phyloP scores from a whole-genome alignment of 2,113 vertebrate genomes.

The Ascaphus truei region DNA sequence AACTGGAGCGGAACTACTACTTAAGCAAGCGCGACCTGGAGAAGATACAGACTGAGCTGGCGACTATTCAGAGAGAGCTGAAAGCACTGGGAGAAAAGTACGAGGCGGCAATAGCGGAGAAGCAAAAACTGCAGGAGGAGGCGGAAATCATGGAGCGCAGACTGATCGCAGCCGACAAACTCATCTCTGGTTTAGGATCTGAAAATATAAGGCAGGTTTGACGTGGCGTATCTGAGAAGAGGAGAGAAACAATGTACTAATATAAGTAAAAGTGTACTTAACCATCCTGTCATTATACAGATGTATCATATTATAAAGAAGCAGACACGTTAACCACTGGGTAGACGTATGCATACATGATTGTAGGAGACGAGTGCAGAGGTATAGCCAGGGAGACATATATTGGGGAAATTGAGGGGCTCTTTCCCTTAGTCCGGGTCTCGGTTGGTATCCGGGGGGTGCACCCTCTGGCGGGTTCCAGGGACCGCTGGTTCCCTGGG shows the following conservation, averaged over 20 bases:
- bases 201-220: slow-evolving; percentile 81
- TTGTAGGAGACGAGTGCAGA: no score
- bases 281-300: no score
- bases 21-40: slow-evolving; percentile 80
- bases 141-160: slow-evolving; percentile 90
- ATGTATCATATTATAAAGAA: no score
- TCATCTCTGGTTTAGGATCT: slow-evolving; percentile 86
- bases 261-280: neutral
- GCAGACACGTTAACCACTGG: no score
- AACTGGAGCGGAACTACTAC: slow-evolving; percentile 81
- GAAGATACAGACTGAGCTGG: slow-evolving; percentile 78
- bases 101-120: slow-evolving; percentile 74
- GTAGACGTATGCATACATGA: no score
- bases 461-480: no score
- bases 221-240: neutral
- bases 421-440: no score
- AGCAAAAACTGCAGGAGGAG: slow-evolving; percentile 82
- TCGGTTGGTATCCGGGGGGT: no score
- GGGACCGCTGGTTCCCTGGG: no score
- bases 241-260: no score
- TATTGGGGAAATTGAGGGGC: no score
- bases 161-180: slow-evolving; percentile 86
- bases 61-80: slow-evolving; percentile 74
- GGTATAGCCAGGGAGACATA: no score
- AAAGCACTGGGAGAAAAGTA: slow-evolving; percentile 77